Evolutionary conservation across 2,113 vertebrate species (phyloP), one percentile per base, ranked within the genome.

Genomic region (Eretmodus cyanostictus): DNA sequence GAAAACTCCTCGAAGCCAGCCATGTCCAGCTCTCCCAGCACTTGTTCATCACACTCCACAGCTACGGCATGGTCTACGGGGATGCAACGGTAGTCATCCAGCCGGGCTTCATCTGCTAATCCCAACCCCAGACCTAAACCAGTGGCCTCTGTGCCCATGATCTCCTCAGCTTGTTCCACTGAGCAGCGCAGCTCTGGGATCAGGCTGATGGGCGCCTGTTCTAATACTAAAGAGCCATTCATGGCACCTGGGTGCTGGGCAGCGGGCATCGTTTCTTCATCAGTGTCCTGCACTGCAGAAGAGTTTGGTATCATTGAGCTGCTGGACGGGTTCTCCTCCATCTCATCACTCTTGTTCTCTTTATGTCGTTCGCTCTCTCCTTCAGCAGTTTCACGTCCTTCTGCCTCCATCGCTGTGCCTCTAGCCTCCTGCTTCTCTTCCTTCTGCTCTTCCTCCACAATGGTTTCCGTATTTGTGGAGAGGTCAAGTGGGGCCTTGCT

Each of bases 1-100:
- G 98, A 99, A 96, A 99, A 99, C 95, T 99, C 99, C 91, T 99
- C 98, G 4, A 99, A 98, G 40, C 96, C 96, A 0, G 96, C 95
- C 4, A 86, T 94, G 57, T 97, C 97, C 79, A 97, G 93, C 89
- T 99, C 99, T 1, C 98, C 98, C 57, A 99, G 96, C 34, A 99
- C 99, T 93, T 99, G 99, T 12, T 99, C 99, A 0, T 99, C 99
- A 3, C 98, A 98, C 89, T 99, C 99, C 85, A 99, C 99, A 0
- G 98, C 99, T 17, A 99, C 98, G 0, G 98, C 98, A 0, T 97
- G 98, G 59, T 99, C 99, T 94, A 99, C 98, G 0, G 98, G 98
- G 96, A 99, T 99, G 94, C 97, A 97, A 82, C 93, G 97, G 84
- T 98, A 98, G 14, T 97, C 98, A 71, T 97, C 98, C 1, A 98